Percentiles rank a stretch among this genome's conserved stretches.
phyloP scores from a whole-genome alignment of 1,140 invertebrate genomes.

The Ceratina calcarata region DNA sequence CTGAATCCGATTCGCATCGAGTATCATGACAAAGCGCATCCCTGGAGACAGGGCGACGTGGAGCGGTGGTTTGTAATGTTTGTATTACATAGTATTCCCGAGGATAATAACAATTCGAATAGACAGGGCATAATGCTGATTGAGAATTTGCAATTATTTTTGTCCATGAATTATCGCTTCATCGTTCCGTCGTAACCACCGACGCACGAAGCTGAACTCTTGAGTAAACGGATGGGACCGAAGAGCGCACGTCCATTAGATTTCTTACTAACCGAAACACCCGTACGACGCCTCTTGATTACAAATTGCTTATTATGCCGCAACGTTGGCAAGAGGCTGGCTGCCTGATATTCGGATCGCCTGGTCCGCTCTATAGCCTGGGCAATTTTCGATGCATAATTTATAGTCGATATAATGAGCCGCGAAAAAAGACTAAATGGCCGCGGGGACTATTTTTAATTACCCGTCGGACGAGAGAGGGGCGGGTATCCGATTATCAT shows the following conservation, averaged over 20 bases:
- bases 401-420: slow-evolving; percentile 81
- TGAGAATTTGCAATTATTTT: slow-evolving; percentile 76
- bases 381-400: slow-evolving; percentile 81
- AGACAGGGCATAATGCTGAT: slow-evolving; percentile 73
- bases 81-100: slow-evolving; percentile 34
- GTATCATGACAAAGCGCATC: slow-evolving; percentile 65
- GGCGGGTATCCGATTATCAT: slow-evolving; percentile 39
- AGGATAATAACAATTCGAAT: slow-evolving; percentile 73
- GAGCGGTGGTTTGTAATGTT: slow-evolving; percentile 48
- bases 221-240: slow-evolving; percentile 47
- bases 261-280: slow-evolving; percentile 74
- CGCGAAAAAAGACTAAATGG: slow-evolving; percentile 77
- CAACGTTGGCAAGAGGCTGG: slow-evolving; percentile 12
- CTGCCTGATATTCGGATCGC: slow-evolving; percentile 74
- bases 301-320: slow-evolving; percentile 80
- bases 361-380: slow-evolving; percentile 49
- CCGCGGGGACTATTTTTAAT: slow-evolving; percentile 80
- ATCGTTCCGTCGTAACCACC: background rate
- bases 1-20: slow-evolving; percentile 64
- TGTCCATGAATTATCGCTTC: slow-evolving; percentile 52
- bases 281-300: slow-evolving; percentile 76
- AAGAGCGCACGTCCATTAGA: slow-evolving; percentile 65
- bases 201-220: background rate
- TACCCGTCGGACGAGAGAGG: slow-evolving; percentile 70
- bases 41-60: slow-evolving; percentile 51